phyloP scores from a whole-genome alignment of 2,888 invertebrate genomes.

The Syrphus vitripennis region DNA sequence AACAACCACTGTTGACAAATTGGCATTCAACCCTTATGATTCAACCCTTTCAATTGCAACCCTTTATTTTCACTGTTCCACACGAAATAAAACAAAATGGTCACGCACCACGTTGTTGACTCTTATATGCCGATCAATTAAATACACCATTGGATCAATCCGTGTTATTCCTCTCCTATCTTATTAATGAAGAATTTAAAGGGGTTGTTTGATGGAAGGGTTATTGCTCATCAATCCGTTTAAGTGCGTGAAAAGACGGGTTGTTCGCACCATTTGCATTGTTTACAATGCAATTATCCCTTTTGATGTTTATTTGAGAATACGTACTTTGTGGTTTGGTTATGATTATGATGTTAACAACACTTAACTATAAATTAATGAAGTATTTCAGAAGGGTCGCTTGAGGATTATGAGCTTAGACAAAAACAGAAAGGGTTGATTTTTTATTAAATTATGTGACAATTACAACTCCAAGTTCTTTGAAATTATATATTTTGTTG shows the following conservation, averaged over 20 bases:
- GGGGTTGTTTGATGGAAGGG: conserved; percentile 40
- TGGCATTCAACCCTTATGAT: conserved; percentile 32
- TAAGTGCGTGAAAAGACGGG: conserved; percentile 18
- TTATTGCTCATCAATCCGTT: conserved; percentile 27
- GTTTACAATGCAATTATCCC: conserved; percentile 59
- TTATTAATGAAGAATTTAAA: conserved; percentile 39
- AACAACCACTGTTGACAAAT: conserved; percentile 36
- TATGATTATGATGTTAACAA: conserved; percentile 52
- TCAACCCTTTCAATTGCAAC: conserved; percentile 34
- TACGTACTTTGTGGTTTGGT: conserved; percentile 48
- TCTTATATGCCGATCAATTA: conserved; percentile 59
- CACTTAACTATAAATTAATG: not conserved
- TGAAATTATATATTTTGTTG: no score
- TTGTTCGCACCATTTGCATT: conserved; percentile 26
- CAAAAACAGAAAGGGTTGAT: not conserved
- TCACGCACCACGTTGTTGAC: conserved; percentile 1
- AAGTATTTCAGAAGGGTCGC: conserved; percentile 34
- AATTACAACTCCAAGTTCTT: no score
- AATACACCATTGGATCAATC: conserved; percentile 44
- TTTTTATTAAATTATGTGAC: not conserved
- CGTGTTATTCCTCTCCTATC: conserved; percentile 25
- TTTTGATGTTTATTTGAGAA: conserved; percentile 39
- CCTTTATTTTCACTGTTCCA: conserved; percentile 7
- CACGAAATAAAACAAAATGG: not conserved
- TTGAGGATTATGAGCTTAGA: conserved; percentile 16